Evolutionary conservation across 2,113 vertebrate genomes (phyloP).

Genomic region (Sinocyclocheilus anshuiensis): DNA sequence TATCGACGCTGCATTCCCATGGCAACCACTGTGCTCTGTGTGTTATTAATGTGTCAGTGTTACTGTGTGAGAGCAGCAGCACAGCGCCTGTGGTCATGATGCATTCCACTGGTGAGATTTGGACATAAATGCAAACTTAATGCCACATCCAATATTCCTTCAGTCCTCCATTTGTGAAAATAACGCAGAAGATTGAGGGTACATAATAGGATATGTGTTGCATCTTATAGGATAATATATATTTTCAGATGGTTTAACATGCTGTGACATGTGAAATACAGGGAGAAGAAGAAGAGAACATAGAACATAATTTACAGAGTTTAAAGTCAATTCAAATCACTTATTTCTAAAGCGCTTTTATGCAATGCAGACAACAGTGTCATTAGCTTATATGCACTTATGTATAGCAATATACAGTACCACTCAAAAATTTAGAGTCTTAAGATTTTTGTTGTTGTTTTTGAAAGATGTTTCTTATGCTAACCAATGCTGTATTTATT

Average conservation of each 20-base stretch:
- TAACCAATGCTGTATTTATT: not conserved
- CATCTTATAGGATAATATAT: not conserved
- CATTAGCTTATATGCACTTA: too few species aligned
- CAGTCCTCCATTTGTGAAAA: not conserved
- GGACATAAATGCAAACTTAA: conserved; percentile 3
- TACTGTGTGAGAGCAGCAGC: conserved; percentile 18
- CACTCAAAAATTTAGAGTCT: too few species aligned
- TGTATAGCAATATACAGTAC: too few species aligned
- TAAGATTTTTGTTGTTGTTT: too few species aligned
- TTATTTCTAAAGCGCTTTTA: too few species aligned
- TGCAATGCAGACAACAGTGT: too few species aligned
- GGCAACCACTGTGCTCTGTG: conserved; percentile 22
- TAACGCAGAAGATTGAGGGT: not conserved
- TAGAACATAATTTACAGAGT: too few species aligned
- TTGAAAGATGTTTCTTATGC: too few species aligned
- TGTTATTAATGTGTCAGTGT: conserved; percentile 31
- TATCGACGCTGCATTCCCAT: conserved; percentile 17
- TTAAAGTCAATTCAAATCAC: too few species aligned
- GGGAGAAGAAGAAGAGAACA: too few species aligned
- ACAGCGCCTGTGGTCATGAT: conserved; percentile 12
- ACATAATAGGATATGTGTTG: not conserved
- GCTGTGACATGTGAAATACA: too few species aligned
- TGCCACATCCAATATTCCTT: not conserved
- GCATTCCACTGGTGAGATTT: not conserved
- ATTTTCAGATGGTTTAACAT: not conserved